Conservation (phyloP, 2,797 vertebrate genomes). For the Cossypha polioptera region DNA sequence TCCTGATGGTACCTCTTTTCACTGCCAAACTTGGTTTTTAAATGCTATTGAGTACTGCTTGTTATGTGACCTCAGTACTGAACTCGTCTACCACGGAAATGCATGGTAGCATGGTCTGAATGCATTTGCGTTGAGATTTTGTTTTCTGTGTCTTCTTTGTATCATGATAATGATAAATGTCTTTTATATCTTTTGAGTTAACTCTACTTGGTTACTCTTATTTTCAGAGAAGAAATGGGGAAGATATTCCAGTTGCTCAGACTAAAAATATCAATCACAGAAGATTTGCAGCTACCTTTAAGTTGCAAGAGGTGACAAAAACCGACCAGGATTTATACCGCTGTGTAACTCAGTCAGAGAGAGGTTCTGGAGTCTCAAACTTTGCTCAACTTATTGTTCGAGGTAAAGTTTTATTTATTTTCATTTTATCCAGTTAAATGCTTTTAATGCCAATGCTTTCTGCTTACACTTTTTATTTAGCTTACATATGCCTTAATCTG, state of each 20-base stretch:
- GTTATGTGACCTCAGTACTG: not conserved
- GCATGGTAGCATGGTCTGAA: accelerated
- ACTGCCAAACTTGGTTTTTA: not conserved
- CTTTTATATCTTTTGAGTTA: not conserved
- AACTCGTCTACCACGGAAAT: not conserved
- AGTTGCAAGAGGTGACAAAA: conserved; percentile 91
- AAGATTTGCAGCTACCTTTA: conserved; percentile 94
- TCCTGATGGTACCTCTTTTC: not conserved
- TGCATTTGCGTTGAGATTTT: not conserved
- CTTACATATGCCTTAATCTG: not conserved
- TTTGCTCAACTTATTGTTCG: conserved; percentile 95
- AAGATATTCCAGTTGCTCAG: conserved; percentile 94
- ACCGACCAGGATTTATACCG: conserved; percentile 95
- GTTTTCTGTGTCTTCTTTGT: not conserved
- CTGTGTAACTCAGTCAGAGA: conserved; percentile 95
- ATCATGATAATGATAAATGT: not conserved
- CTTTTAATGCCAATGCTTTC: not conserved
- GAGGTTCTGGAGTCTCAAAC: conserved; percentile 96
- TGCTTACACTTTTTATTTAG: not conserved
- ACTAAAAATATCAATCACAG: conserved; percentile 98
- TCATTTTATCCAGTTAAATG: not conserved
- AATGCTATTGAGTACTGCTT: not conserved
- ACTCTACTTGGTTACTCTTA: conserved; percentile 17
- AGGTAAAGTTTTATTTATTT: conserved; percentile 79
- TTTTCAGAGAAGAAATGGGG: conserved; percentile 90